Conservation (phyloP, 2,113 vertebrate genomes). For the Melanerpes formicivorus region DNA sequence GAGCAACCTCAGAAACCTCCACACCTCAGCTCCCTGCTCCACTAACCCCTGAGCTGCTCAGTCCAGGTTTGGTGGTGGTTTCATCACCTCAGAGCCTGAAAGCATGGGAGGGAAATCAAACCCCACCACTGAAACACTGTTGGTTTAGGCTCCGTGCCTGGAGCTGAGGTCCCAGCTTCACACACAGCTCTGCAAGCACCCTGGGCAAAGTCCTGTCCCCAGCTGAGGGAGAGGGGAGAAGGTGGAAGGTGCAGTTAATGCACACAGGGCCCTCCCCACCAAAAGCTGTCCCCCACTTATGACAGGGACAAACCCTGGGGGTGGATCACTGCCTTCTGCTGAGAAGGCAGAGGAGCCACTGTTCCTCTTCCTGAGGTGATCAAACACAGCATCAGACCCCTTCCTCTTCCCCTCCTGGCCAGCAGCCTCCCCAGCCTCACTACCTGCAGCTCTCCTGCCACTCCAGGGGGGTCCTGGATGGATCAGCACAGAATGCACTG, state of each 20-base stretch:
- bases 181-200: neutral
- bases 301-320: neutral
- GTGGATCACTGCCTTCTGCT: neutral
- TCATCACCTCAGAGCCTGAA: neutral
- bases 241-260: rapidly evolving
- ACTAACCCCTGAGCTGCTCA: neutral
- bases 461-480: neutral
- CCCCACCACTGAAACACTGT: neutral
- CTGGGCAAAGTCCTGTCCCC: neutral
- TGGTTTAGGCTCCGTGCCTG: neutral
- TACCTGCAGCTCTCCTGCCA: neutral
- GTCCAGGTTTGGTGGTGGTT: neutral
- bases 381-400: rapidly evolving
- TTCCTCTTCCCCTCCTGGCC: neutral
- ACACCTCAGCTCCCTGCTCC: neutral
- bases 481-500: neutral
- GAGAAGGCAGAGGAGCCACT: neutral
- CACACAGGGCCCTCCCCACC: rapidly evolving
- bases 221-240: neutral
- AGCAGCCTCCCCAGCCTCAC: rapidly evolving
- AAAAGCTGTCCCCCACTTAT: rapidly evolving
- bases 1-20: neutral
- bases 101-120: neutral
- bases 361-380: rapidly evolving
- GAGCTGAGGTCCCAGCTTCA: neutral